Evolutionary conservation across 2,113 vertebrate genomes (phyloP).

Genomic region (Chaetorhynchus papuensis): DNA sequence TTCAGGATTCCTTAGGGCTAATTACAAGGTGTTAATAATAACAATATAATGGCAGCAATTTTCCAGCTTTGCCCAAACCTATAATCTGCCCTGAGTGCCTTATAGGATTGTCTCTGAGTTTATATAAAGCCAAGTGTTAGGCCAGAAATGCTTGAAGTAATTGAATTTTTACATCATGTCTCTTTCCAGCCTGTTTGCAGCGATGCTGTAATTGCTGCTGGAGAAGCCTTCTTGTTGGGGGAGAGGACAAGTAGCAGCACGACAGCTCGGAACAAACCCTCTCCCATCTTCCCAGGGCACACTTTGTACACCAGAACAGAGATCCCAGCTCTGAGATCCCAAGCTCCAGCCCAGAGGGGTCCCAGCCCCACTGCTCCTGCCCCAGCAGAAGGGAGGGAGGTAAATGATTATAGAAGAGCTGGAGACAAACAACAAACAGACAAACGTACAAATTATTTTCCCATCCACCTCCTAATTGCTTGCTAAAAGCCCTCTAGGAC

Average conservation of each 20-base stretch:
- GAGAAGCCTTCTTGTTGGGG: conserved; percentile 35
- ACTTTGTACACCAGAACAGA: neutral
- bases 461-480: conserved; percentile 68
- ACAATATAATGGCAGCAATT: conserved; percentile 98
- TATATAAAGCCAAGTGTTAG: conserved; percentile 80
- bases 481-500: conserved; percentile 54
- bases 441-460: conserved; percentile 70
- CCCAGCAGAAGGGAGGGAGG: conserved; percentile 31
- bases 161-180: conserved; percentile 82
- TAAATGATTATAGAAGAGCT: conserved; percentile 2
- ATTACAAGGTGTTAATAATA: conserved; percentile 99
- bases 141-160: conserved; percentile 74
- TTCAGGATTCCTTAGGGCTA: conserved; percentile 94
- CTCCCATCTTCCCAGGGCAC: conserved; percentile 26
- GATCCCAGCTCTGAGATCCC: neutral
- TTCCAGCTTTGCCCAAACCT: conserved; percentile 89
- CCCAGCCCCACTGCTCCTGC: conserved; percentile 1
- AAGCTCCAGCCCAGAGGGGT: neutral
- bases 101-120: conserved; percentile 84
- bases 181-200: conserved; percentile 72
- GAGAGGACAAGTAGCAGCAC: conserved; percentile 65
- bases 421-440: conserved; percentile 57
- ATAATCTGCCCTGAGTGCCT: conserved; percentile 86
- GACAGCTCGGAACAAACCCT: conserved; percentile 44
- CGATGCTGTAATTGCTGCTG: conserved; percentile 67